phyloP scores from a whole-genome alignment of 2,888 invertebrate genomes.

The Erebia palarica region DNA sequence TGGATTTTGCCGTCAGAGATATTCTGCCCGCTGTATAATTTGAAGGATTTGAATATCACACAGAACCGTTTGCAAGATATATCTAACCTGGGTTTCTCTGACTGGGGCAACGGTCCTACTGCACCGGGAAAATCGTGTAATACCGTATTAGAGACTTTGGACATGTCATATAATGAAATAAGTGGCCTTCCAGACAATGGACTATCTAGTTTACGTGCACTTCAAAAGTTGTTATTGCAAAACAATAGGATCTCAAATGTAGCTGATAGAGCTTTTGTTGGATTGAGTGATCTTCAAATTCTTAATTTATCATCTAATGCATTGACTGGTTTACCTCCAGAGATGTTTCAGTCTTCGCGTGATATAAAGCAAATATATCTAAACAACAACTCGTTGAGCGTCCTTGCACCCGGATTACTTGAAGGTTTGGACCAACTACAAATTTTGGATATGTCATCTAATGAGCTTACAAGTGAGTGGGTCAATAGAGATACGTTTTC shows the following conservation, averaged over 20 bases:
- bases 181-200: conserved; percentile 87
- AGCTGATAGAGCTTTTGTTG: conserved; percentile 88
- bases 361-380: conserved; percentile 88
- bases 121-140: conserved; percentile 87
- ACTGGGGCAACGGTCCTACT: conserved; percentile 86
- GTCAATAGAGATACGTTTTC: conserved; percentile 90
- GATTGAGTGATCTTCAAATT: conserved; percentile 85
- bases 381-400: conserved; percentile 89
- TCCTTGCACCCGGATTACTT: conserved; percentile 88
- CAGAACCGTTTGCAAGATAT: conserved; percentile 90
- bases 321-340: conserved; percentile 89
- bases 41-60: conserved; percentile 87
- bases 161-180: conserved; percentile 89
- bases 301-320: conserved; percentile 91
- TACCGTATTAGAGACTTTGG: conserved; percentile 85
- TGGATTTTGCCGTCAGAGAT: conserved; percentile 88
- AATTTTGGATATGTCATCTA: conserved; percentile 87
- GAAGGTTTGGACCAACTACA: conserved; percentile 88
- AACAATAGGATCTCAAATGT: conserved; percentile 89
- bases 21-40: conserved; percentile 87
- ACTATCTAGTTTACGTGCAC: conserved; percentile 85
- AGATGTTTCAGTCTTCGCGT: conserved; percentile 88
- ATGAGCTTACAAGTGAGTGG: conserved; percentile 90
- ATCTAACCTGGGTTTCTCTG: conserved; percentile 88
- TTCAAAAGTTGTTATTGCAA: conserved; percentile 87